These are phyloP conservation scores for Augochlora pura DNA, from an alignment of 1,140 invertebrate genomes.

Conservation along the genomic window DNA sequence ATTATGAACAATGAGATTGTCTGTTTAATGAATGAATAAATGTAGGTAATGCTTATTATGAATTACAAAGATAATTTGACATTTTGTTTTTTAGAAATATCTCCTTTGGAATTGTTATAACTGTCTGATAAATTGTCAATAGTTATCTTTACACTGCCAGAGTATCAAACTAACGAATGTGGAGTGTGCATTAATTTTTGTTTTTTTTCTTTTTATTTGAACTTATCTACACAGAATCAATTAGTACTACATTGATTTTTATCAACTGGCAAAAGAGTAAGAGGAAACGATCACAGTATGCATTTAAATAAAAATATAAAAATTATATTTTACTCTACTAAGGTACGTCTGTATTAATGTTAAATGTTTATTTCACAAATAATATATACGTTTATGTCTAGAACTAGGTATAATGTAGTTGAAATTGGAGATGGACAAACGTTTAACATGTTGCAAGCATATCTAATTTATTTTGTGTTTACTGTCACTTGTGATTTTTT, in stretches of 20 bases:
- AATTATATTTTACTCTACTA: background rate
- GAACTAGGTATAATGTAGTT: constrained; percentile 8
- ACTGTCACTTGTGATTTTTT: constrained; percentile 2
- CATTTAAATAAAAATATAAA: constrained; percentile 48
- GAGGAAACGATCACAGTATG: constrained; percentile 23
- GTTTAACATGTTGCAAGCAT: background rate
- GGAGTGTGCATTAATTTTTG: constrained; percentile 11
- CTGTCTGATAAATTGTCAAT: constrained; percentile 22
- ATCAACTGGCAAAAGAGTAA: constrained; percentile 16
- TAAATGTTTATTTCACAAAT: constrained; percentile 14
- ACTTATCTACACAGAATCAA: background rate
- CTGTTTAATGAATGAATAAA: constrained; percentile 15
- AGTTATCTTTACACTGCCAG: constrained; percentile 57
- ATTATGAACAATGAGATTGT: constrained; percentile 8
- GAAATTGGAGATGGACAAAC: constrained; percentile 2
- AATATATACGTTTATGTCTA: constrained; percentile 24
- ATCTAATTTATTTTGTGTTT: constrained; percentile 25
- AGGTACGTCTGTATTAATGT: background rate
- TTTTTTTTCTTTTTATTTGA: background rate
- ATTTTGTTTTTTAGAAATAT: background rate
- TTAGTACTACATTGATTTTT: background rate
- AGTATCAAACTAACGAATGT: constrained; percentile 32
- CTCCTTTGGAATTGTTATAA: constrained; percentile 24
- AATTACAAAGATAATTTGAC: constrained; percentile 1
- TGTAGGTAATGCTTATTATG: background rate